Percentiles rank a stretch among this genome's conserved stretches.
Conservation (phyloP, 1,140 invertebrate genomes). For the Whitmania pigra region DNA sequence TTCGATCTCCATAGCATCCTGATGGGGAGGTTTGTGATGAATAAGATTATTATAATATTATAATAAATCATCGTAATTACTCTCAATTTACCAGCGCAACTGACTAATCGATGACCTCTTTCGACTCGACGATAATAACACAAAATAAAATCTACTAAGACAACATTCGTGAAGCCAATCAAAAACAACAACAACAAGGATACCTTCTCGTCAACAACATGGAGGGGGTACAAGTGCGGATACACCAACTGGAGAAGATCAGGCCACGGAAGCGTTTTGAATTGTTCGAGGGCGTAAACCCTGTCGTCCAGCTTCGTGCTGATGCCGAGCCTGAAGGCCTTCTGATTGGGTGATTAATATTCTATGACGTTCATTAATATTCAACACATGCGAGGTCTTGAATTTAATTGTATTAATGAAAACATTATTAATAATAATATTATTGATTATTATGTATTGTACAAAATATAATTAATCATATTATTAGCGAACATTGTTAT, state of each 20-base stretch:
- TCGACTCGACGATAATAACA: no score
- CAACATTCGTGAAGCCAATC: not conserved
- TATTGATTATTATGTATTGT: no score
- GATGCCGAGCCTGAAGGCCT: slow-evolving; percentile 70
- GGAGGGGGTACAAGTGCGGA: not conserved
- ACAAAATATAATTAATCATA: no score
- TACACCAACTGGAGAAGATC: slow-evolving; percentile 45
- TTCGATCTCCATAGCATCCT: not conserved
- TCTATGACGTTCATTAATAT: no score
- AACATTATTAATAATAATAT: no score
- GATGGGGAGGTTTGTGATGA: not conserved
- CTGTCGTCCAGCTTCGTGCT: slow-evolving; percentile 82
- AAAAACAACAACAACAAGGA: not conserved
- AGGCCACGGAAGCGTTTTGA: slow-evolving; percentile 72
- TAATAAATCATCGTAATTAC: no score
- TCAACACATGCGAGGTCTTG: no score
- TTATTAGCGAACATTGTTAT: no score
- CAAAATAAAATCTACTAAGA: not conserved
- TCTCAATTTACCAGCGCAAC: no score
- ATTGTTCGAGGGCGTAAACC: slow-evolving; percentile 77
- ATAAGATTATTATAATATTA: no score
- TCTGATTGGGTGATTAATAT: slow-evolving; percentile 43
- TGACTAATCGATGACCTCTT: no score
- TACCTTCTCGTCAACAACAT: not conserved
- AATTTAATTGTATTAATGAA: no score